Conservation (phyloP, 2,113 vertebrate species). For the Neodontobutis hainanensis region DNA sequence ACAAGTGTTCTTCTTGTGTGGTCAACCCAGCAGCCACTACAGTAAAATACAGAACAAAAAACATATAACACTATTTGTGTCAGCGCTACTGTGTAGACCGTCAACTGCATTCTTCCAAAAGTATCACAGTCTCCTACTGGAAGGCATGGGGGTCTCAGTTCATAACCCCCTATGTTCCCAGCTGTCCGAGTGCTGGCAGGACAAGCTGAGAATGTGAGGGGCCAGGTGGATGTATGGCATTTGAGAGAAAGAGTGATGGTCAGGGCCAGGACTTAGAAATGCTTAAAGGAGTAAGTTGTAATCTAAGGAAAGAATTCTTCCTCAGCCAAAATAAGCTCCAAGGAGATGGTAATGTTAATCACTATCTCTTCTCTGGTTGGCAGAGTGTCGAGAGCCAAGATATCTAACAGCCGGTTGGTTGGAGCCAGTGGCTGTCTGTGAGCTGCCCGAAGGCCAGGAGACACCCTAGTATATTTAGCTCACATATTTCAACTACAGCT, state of each 20-base stretch:
- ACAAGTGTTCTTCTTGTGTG: not conserved
- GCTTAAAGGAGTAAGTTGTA: slow-evolving; percentile 33
- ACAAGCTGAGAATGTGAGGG: slow-evolving; percentile 62
- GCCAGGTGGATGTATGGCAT: slow-evolving; percentile 65
- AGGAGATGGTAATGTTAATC: slow-evolving; percentile 53
- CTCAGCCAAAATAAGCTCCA: slow-evolving; percentile 61
- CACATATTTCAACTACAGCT: slow-evolving; percentile 60
- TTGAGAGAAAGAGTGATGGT: slow-evolving; percentile 21
- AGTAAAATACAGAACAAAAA: slow-evolving; percentile 10
- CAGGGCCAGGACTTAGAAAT: slow-evolving; percentile 39
- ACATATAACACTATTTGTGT: slow-evolving; percentile 32
- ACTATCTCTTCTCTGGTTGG: slow-evolving; percentile 58
- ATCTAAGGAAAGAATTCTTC: slow-evolving; percentile 56
- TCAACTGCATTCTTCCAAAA: slow-evolving; percentile 43
- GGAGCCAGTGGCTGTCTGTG: slow-evolving; percentile 27
- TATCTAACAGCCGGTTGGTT: slow-evolving; percentile 31
- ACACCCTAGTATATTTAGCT: slow-evolving; percentile 65
- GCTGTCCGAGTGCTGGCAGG: slow-evolving; percentile 64
- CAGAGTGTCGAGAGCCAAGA: slow-evolving; percentile 36
- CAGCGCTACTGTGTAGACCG: slow-evolving; percentile 36
- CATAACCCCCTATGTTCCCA: slow-evolving; percentile 45
- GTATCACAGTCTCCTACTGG: slow-evolving; percentile 33
- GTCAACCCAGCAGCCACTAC: not conserved
- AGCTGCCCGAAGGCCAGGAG: slow-evolving; percentile 14
- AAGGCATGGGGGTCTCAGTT: slow-evolving; percentile 26